phyloP scores from a whole-genome alignment of 2,888 invertebrate species.

The Diarsia dahlii region DNA sequence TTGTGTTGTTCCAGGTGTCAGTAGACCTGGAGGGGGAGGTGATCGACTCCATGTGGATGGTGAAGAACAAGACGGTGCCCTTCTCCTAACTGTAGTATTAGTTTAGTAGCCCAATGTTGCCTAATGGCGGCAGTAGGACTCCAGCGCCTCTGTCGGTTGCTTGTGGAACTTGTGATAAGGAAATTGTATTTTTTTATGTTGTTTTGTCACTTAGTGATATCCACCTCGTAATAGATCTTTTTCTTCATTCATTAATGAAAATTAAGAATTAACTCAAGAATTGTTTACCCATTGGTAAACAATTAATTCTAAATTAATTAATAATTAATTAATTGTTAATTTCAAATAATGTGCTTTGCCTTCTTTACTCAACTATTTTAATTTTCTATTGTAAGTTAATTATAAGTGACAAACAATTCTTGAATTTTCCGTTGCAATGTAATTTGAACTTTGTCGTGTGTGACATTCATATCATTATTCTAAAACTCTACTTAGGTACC shows the following conservation, averaged over 20 bases:
- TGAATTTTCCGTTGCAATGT: neutral
- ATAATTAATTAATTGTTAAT: neutral
- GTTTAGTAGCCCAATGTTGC: neutral
- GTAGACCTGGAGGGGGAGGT: slow-evolving; percentile 93
- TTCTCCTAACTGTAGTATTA: slow-evolving; percentile 3
- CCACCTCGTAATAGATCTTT: neutral
- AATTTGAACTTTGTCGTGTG: neutral
- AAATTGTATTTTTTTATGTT: neutral
- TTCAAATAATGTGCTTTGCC: neutral
- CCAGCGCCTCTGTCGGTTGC: neutral
- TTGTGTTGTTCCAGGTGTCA: slow-evolving; percentile 89
- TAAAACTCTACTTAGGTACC: neutral
- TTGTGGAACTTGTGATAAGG: slow-evolving; percentile 6
- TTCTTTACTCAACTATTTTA: neutral
- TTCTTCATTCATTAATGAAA: too few relatives aligned
- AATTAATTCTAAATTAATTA: too few relatives aligned
- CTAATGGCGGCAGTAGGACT: neutral
- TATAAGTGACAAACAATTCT: neutral
- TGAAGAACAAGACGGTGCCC: slow-evolving; percentile 69
- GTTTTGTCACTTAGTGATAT: neutral
- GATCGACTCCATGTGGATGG: slow-evolving; percentile 91
- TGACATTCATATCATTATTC: neutral
- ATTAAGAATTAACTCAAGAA: too few relatives aligned
- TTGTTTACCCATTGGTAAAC: too few relatives aligned
- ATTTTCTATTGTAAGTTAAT: neutral